These are phyloP conservation scores for Drosophila atroscutellata DNA, from an alignment of 2,888 invertebrate genomes.

Conservation along the genomic window DNA sequence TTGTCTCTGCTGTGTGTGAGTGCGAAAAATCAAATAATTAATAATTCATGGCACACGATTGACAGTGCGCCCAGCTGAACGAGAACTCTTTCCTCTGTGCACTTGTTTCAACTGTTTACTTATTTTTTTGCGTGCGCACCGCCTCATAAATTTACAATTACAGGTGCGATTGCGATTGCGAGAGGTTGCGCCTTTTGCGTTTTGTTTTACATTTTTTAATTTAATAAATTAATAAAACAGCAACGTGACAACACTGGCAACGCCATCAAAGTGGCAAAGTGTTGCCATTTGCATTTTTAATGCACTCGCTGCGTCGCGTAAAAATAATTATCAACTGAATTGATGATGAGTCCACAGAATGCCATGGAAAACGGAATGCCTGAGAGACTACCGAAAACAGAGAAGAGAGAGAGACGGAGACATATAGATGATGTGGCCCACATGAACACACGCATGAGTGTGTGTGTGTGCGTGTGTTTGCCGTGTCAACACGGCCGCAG, in stretches of 20 bases:
- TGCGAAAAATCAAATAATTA: slow-evolving; percentile 79
- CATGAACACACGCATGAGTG: slow-evolving; percentile 12
- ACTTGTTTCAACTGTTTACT: slow-evolving; percentile 26
- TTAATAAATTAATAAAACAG: slow-evolving; percentile 81
- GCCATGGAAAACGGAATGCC: slow-evolving; percentile 32
- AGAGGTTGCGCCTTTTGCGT: slow-evolving; percentile 36
- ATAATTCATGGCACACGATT: slow-evolving; percentile 80
- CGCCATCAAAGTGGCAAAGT: slow-evolving; percentile 82
- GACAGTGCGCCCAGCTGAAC: slow-evolving; percentile 66
- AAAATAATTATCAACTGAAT: slow-evolving; percentile 83
- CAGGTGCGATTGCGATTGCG: slow-evolving; percentile 58
- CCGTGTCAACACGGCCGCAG: slow-evolving; percentile 57
- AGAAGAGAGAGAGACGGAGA: neutral
- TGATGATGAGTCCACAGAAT: slow-evolving; percentile 62
- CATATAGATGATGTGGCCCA: slow-evolving; percentile 19
- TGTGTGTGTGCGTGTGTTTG: slow-evolving; percentile 25
- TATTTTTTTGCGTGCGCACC: slow-evolving; percentile 27
- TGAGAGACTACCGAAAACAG: slow-evolving; percentile 34
- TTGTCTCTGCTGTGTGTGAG: slow-evolving; percentile 35
- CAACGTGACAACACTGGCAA: slow-evolving; percentile 78
- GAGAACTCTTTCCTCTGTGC: slow-evolving; percentile 52
- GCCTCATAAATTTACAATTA: slow-evolving; percentile 79
- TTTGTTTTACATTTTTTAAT: slow-evolving; percentile 56
- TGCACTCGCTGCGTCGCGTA: slow-evolving; percentile 77
- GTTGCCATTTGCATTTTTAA: slow-evolving; percentile 83